Base-by-base conservation (phyloP, 2,888 invertebrate genomes). In the Polydrusus cervinus region DNA sequence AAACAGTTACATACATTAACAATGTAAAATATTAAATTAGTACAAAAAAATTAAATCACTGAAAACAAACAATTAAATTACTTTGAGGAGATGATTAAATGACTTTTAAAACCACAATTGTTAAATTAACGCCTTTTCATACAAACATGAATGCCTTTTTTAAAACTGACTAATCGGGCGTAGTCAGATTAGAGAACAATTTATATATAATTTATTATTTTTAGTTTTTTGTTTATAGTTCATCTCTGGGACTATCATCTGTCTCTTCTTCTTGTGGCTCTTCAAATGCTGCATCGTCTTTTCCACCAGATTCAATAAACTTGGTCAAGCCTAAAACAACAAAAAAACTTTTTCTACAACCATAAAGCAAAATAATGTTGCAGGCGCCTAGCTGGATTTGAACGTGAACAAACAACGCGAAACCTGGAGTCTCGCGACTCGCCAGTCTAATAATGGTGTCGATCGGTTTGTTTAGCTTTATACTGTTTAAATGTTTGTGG, bases 291-390 rank as follows among this genome's bases (percentile, higher is more conserved):
- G 92, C 90, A 55, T 93, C 94, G 71, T 93, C 94, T 82, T 92
- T 92, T 78, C 99, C 99, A 83, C 94, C 95, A 78, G 93, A 92
- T 87, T 99, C 98, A 76, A 99, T 89, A 90, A 99, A 99, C 89
- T 97, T 96, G 79, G 93, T 90, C 85, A 99, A 91, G 74, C 92
- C 98, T 82, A 96, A 97, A 80, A 99, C 90, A 82, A 98, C 38
- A 66, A 40, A 55, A 34, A 34, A 25, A 25, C 34, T 30, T 7
- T 38, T 38, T 9, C 5, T 25, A 25, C 5, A 5, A 25, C 5
- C 25, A 11, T 6, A 40, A 3, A 40, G 11, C 7, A 40, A 9
- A 40, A 40, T 40, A 40, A 1, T 11, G 2, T 40, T 11, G n/a
- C n/a, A n/a, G n/a, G n/a, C n/a, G n/a, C n/a, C n/a, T n/a, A n/a